A percentile compares a stretch with the other conserved stretches of the same genome.
Evolutionary conservation across 2,888 invertebrate genomes (phyloP).

Genomic region (Galerucella calmariensis): DNA sequence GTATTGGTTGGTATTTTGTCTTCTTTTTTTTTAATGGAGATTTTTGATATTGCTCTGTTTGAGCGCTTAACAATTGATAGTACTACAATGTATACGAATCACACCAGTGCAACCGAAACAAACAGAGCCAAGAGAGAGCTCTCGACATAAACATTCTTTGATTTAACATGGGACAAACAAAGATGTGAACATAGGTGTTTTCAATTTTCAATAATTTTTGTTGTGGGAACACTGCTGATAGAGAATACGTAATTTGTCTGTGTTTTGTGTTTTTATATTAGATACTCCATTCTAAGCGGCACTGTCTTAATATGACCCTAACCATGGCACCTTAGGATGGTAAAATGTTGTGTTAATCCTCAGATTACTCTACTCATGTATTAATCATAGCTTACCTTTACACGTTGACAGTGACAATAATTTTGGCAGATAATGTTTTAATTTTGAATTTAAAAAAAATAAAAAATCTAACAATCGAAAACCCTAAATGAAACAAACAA

Average conservation of each 20-base stretch:
- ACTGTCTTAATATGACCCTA: no score
- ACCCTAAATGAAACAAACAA: constrained; percentile 23
- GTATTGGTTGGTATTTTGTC: not conserved
- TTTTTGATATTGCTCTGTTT: not conserved
- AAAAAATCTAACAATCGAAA: not conserved
- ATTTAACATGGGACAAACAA: no score
- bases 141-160: not conserved
- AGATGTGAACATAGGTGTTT: no score
- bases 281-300: no score
- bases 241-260: no score
- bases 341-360: no score
- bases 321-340: no score
- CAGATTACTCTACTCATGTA: not conserved
- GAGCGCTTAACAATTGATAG: not conserved
- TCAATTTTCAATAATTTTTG: no score
- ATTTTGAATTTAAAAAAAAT: constrained; percentile 1
- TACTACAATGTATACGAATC: not conserved
- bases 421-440: not conserved
- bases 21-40: not conserved
- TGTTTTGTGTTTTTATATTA: no score
- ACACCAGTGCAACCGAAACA: not conserved
- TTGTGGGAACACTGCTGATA: no score
- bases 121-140: not conserved
- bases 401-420: not conserved
- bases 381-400: not conserved